These are phyloP conservation scores for Natator depressus DNA, from an alignment of 2,113 vertebrate genomes.

Conservation along the genomic window DNA sequence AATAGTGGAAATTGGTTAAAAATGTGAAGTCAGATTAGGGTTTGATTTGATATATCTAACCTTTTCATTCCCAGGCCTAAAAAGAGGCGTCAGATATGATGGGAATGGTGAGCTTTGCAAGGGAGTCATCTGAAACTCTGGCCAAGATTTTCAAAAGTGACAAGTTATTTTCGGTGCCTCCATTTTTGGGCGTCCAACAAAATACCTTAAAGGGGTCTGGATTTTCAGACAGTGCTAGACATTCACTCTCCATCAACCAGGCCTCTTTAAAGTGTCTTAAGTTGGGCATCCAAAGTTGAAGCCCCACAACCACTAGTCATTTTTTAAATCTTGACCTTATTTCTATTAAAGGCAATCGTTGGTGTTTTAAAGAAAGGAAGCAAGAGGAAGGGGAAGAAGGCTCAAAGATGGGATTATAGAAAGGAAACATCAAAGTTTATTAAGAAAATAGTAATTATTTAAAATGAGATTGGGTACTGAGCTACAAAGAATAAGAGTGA, in stretches of 20 bases:
- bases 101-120: neutral
- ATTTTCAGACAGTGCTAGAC: neutral
- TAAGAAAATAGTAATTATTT: constrained; percentile 5
- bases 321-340: neutral
- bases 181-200: neutral
- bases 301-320: neutral
- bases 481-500: neutral
- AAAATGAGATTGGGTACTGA: neutral
- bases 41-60: constrained; percentile 12
- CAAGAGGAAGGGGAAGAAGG: fast-evolving
- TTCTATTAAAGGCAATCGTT: neutral
- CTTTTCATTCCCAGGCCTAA: neutral
- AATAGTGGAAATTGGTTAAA: constrained; percentile 8
- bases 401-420: neutral
- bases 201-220: neutral
- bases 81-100: neutral
- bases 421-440: neutral
- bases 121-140: neutral
- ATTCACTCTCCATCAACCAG: constrained; percentile 2
- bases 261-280: constrained; percentile 13
- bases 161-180: neutral
- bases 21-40: neutral
- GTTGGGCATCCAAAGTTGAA: neutral
- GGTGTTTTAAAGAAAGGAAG: neutral
- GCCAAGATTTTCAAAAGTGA: constrained; percentile 3